Evolutionary conservation across 2,113 vertebrate genomes (phyloP), one percentile per base, ranked within the genome.

Genomic region (Plectropomus leopardus): DNA sequence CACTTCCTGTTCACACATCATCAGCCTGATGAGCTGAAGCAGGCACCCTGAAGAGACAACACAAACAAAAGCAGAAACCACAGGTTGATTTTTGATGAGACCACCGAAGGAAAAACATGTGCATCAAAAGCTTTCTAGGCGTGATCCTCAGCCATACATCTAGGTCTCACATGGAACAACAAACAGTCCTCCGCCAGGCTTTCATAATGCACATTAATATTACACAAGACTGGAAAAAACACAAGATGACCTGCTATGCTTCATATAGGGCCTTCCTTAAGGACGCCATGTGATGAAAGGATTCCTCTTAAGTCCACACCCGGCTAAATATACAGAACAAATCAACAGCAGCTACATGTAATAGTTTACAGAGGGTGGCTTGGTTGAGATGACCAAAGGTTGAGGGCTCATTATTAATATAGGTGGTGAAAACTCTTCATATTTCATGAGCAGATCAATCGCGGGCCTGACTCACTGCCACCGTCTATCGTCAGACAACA

Each of bases 361-460:
- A 53, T 15, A 48, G 30, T 84, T 76, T 83, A 65, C 53, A 57
- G 19, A 74, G 24, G 76, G 73, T 23, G 57, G 73, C 69, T 59
- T 24, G 13, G 75, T 30, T 78, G 72, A 64, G 13, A 66, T 48
- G 69, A 55, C 66, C 58, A 34, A 63, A 82, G 47, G 34, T 15
- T 51, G 28, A 48, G 67, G 58, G 55, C 45, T 64, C 19, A 11
- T 83, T 57, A 50, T 72, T 48, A 66, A 53, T 24, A 42, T 72
- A 55, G 48, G 26, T 5, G 45, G 26, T 89, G 84, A 86, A 82
- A 82, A 21, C 54, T 53, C 64, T 85, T 51, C 55, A 77, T 88
- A 68, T 83, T 77, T 86, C 32, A 90, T 64, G 66, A 78, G 78
- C 59, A 45, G 68, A 88, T 91, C 86, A 90, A 87, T 88, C 71